A percentile compares a stretch with the other conserved stretches of the same genome.
These are phyloP conservation scores for Sphaerophoria taeniata DNA, from an alignment of 2,888 invertebrate species.

Conservation along the genomic window DNA sequence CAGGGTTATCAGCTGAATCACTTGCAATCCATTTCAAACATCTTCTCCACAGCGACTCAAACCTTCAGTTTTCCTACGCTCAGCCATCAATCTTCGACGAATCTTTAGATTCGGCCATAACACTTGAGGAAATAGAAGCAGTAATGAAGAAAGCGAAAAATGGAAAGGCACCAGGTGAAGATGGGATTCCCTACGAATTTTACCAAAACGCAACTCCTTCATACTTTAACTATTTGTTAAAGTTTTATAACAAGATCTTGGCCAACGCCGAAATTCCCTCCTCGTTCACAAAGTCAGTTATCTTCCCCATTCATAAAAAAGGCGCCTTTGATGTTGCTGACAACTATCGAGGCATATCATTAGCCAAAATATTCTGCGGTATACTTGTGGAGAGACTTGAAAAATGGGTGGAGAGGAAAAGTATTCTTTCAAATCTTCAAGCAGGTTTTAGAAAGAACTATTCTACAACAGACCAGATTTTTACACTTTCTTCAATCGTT, in stretches of 20 bases:
- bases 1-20: no score
- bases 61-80: constrained; percentile 15
- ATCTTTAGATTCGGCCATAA: neutral
- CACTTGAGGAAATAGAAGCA: constrained; percentile 1
- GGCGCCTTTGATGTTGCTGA: no score
- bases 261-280: neutral
- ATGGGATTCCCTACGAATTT: neutral
- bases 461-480: no score
- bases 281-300: no score
- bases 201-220: no score
- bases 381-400: neutral
- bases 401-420: no score
- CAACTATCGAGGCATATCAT: neutral
- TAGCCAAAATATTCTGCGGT: constrained; percentile 5
- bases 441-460: no score
- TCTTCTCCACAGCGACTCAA: constrained; percentile 1
- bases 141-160: constrained; percentile 16
- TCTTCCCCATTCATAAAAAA: no score
- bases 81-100: constrained; percentile 6
- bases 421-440: no score
- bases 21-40: neutral
- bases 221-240: neutral
- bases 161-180: constrained; percentile 10
- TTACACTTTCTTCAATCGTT: no score
- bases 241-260: constrained; percentile 12